Evolutionary conservation across 1,140 invertebrate species (phyloP).

Genomic region (Dinoponera quadriceps): DNA sequence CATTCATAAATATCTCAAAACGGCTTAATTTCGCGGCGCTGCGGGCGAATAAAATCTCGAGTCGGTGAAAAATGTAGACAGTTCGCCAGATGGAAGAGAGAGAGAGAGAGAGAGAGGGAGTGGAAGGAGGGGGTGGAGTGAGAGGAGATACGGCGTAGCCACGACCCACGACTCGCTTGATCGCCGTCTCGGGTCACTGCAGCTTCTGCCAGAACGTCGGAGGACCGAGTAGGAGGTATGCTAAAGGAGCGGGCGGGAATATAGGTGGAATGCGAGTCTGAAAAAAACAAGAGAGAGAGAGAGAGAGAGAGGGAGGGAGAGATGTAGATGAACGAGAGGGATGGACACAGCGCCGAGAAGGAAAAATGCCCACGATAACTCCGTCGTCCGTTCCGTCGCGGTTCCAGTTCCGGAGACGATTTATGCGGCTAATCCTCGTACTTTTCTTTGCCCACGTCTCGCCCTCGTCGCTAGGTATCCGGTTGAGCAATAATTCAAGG

Average conservation of each 20-base stretch:
- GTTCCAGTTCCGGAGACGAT: slow-evolving; percentile 66
- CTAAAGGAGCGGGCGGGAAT: slow-evolving; percentile 10
- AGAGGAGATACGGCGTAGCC: slow-evolving; percentile 80
- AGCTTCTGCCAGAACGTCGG: slow-evolving; percentile 65
- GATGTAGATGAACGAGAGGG: slow-evolving; percentile 37
- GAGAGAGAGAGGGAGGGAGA: slow-evolving; percentile 42
- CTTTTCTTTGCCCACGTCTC: slow-evolving; percentile 70
- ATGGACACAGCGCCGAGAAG: slow-evolving; percentile 61
- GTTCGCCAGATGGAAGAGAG: slow-evolving; percentile 65
- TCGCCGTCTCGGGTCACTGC: slow-evolving; percentile 80
- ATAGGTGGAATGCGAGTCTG: slow-evolving; percentile 45
- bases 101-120: slow-evolving; percentile 24
- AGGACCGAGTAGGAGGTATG: slow-evolving; percentile 42
- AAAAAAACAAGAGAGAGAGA: slow-evolving; percentile 44
- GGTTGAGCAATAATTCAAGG: slow-evolving; percentile 39
- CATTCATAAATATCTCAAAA: slow-evolving; percentile 86
- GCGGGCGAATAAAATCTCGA: slow-evolving; percentile 84
- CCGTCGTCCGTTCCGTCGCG: slow-evolving; percentile 59
- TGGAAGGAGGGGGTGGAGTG: not conserved
- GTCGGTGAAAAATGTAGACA: slow-evolving; percentile 84
- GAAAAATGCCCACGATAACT: slow-evolving; percentile 81
- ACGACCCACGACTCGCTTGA: slow-evolving; percentile 81
- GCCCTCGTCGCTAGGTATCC: slow-evolving; percentile 59
- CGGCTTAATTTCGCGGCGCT: slow-evolving; percentile 85
- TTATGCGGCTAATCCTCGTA: slow-evolving; percentile 78